Percentiles rank a stretch among this genome's conserved stretches.
Conservation (phyloP, 2,888 invertebrate genomes). For the Tetrapedia diversipes region DNA sequence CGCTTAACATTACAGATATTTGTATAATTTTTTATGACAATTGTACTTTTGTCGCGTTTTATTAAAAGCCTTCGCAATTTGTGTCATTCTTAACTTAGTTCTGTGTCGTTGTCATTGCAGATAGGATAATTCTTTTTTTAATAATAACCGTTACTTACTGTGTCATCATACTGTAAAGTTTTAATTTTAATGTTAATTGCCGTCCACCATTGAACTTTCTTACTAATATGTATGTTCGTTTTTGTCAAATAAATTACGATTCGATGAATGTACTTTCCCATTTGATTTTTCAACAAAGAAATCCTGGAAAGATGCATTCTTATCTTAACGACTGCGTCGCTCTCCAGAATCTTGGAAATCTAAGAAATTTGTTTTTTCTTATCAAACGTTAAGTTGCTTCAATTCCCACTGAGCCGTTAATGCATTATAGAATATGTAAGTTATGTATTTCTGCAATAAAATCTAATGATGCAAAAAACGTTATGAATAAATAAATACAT, state of each 20-base stretch:
- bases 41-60: constrained; percentile 3
- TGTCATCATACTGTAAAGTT: constrained; percentile 28
- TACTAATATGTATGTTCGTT: constrained; percentile 69
- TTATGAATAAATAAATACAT: background rate
- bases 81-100: constrained; percentile 30
- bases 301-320: background rate
- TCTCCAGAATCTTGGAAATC: too few relatives aligned
- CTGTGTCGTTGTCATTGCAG: constrained; percentile 15
- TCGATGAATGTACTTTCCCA: constrained; percentile 1
- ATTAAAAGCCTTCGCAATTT: constrained; percentile 18
- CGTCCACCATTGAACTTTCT: constrained; percentile 71
- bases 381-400: too few relatives aligned
- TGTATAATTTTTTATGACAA: constrained; percentile 23
- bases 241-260: constrained; percentile 46
- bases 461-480: too few relatives aligned
- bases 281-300: background rate
- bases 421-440: background rate
- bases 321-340: too few relatives aligned
- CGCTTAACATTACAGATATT: constrained; percentile 21
- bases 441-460: too few relatives aligned
- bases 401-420: background rate
- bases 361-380: too few relatives aligned
- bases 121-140: constrained; percentile 25
- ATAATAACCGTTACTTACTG: background rate
- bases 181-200: constrained; percentile 55